These are phyloP conservation scores for Drosophila seclusa DNA, from an alignment of 2,888 invertebrate species.

Conservation along the genomic window DNA sequence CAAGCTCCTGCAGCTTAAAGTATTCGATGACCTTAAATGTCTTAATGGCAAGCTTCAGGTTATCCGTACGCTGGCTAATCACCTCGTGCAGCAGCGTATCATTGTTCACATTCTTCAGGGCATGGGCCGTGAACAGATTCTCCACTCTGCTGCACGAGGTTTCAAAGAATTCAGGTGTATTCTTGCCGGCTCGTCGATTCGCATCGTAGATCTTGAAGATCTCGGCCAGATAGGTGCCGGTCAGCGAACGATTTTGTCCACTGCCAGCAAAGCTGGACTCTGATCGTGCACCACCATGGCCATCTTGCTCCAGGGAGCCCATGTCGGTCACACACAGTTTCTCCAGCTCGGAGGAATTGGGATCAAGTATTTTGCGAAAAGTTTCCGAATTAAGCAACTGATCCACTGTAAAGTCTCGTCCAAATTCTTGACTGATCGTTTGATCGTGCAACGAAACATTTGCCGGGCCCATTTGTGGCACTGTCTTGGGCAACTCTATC, in stretches of 20 bases:
- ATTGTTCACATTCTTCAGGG: conserved; percentile 64
- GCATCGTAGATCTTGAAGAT: conserved; percentile 56
- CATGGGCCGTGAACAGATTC: conserved; percentile 68
- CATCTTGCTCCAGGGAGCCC: conserved; percentile 53
- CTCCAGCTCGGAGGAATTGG: conserved; percentile 54
- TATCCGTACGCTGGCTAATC: conserved; percentile 71
- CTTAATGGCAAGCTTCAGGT: conserved; percentile 71
- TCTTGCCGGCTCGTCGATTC: conserved; percentile 36
- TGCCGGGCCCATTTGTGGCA: conserved; percentile 54
- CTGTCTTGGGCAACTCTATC: conserved; percentile 79
- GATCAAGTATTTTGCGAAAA: conserved; percentile 45
- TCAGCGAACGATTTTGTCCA: conserved; percentile 23
- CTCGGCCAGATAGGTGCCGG: conserved; percentile 40
- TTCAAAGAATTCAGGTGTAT: conserved; percentile 3
- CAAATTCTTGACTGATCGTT: conserved; percentile 76
- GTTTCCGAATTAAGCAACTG: conserved; percentile 46
- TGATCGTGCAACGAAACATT: conserved; percentile 46
- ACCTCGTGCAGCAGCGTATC: conserved; percentile 83
- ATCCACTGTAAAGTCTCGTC: conserved; percentile 58
- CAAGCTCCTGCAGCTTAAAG: conserved; percentile 82
- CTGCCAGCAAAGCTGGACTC: not conserved
- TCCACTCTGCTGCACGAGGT: conserved; percentile 43
- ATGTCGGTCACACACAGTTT: conserved; percentile 45
- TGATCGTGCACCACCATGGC: conserved; percentile 14
- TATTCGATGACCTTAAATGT: conserved; percentile 80